These are phyloP conservation scores for Mycteria americana DNA, from an alignment of 2,797 vertebrate species.

Conservation along the genomic window DNA sequence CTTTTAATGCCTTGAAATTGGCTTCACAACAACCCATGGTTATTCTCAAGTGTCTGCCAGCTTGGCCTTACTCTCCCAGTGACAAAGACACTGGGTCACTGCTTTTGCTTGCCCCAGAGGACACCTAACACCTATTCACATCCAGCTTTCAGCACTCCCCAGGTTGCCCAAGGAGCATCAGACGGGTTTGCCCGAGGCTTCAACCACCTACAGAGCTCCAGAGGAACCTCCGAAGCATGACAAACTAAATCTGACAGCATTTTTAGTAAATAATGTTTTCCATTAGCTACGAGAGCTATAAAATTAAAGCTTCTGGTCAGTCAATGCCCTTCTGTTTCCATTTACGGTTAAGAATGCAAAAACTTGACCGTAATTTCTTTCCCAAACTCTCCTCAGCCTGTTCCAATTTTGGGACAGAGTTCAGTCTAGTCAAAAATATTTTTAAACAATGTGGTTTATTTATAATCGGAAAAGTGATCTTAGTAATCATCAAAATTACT, in stretches of 20 bases:
- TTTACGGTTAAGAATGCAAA: conserved; percentile 63
- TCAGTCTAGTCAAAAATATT: conserved; percentile 55
- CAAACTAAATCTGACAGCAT: neutral
- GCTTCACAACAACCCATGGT: neutral
- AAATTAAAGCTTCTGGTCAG: conserved; percentile 39
- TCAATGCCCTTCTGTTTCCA: conserved; percentile 58
- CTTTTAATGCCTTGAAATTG: neutral
- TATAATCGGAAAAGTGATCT: conserved; percentile 21
- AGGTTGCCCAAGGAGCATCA: neutral
- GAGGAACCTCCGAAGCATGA: neutral
- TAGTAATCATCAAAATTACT: conserved; percentile 51
- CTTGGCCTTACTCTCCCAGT: neutral
- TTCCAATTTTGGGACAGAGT: conserved; percentile 50
- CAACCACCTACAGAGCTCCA: neutral
- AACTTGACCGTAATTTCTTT: conserved; percentile 42
- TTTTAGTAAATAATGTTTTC: conserved; percentile 5
- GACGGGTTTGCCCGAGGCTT: neutral
- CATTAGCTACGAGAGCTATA: neutral
- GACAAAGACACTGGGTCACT: neutral
- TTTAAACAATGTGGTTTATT: conserved; percentile 59
- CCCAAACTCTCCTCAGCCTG: conserved; percentile 48
- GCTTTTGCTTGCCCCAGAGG: neutral
- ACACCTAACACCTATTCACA: neutral
- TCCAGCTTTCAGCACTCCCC: neutral
- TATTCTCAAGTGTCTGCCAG: neutral